Conservation (phyloP, 53 echinoderm and acorn worm genomes). For the Paracentrotus lividus region DNA sequence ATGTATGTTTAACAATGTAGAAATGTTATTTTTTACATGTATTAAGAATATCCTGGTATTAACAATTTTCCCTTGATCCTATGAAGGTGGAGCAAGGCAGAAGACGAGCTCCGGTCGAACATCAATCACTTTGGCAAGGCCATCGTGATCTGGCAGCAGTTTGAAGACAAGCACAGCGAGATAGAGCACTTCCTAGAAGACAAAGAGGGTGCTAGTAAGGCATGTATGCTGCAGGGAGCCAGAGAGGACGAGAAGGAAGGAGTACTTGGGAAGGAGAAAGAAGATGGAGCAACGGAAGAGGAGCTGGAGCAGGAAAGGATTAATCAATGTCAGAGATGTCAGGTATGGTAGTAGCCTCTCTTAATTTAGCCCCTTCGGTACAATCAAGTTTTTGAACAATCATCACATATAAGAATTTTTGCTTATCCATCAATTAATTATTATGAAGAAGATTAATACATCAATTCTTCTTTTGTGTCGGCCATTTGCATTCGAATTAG, state of each 20-base stretch:
- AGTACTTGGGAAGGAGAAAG: conserved; percentile 52
- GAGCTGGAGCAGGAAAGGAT: conserved; percentile 64
- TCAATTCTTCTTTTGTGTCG: no score
- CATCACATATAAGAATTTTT: no score
- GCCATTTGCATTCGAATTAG: no score
- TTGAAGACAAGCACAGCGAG: conserved; percentile 84
- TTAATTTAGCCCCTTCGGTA: no score
- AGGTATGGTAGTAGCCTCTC: conserved; percentile 59
- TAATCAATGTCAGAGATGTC: conserved; percentile 35
- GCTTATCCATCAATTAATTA: no score
- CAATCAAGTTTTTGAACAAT: no score
- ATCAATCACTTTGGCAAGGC: conserved; percentile 91
- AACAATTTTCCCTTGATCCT: background rate
- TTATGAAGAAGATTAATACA: no score
- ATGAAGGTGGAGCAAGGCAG: conserved; percentile 89
- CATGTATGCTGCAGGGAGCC: conserved; percentile 74
- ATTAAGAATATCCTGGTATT: no score
- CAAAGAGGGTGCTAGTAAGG: conserved; percentile 80
- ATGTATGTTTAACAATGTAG: no score
- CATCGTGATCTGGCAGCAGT: conserved; percentile 88
- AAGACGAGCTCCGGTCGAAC: conserved; percentile 88
- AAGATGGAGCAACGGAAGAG: conserved; percentile 43
- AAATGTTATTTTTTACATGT: no score
- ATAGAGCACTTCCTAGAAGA: conserved; percentile 84
- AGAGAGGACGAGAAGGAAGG: conserved; percentile 63